These are phyloP conservation scores for Cotesia chilonis DNA, from an alignment of 1,140 invertebrate species.

Conservation along the genomic window DNA sequence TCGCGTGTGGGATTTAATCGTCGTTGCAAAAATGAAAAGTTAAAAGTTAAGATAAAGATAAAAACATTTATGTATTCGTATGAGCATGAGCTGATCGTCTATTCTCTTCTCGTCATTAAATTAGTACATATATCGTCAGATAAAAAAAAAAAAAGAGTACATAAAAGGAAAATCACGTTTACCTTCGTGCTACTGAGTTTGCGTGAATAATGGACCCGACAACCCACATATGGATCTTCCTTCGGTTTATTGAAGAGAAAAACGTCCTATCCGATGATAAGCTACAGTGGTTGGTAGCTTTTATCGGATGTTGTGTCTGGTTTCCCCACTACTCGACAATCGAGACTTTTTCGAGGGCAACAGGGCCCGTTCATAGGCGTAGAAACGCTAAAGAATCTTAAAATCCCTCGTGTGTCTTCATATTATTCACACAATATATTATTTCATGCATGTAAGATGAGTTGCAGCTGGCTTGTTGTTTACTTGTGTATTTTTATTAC, in stretches of 20 bases:
- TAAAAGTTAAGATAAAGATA: conserved; percentile 3
- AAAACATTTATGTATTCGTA: no score
- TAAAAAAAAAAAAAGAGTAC: background rate
- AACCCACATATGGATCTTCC: background rate
- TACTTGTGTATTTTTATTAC: no score
- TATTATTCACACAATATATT: no score
- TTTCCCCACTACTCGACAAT: background rate
- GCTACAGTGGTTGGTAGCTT: conserved; percentile 25
- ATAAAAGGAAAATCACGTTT: conserved; percentile 1
- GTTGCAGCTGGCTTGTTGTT: no score
- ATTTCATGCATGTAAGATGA: no score
- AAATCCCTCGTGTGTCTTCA: no score
- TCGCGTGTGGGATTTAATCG: conserved; percentile 14
- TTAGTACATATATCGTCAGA: background rate
- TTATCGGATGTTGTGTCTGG: conserved; percentile 43
- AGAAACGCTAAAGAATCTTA: no score
- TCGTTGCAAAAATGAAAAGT: background rate
- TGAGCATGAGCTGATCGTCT: background rate
- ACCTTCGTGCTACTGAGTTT: background rate
- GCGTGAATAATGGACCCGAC: background rate
- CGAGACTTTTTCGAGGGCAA: conserved; percentile 16
- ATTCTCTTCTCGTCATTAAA: conserved; percentile 5
- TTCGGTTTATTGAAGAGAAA: background rate
- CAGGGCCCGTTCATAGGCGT: conserved; percentile 32
- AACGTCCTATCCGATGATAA: conserved; percentile 25